Percentiles rank a stretch among this genome's conserved stretches.
These are phyloP conservation scores for Dipodomys stephensi DNA, from an alignment of 2,113 vertebrate genomes.

Conservation along the genomic window DNA sequence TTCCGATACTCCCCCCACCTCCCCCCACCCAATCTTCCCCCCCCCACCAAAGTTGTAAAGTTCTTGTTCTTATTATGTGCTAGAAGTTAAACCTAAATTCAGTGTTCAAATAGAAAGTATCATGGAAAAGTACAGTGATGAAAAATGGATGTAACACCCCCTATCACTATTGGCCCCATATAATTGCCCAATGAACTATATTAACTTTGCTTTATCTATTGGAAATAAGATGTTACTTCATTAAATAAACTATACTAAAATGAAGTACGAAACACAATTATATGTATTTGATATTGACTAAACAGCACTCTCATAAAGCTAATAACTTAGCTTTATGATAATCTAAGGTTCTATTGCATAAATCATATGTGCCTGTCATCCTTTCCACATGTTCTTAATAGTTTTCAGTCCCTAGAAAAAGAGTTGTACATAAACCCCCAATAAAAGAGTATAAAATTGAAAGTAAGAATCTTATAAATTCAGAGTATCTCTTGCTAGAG, in stretches of 20 bases:
- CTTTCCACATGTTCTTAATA: background rate
- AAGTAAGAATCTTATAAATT: background rate
- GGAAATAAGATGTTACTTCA: background rate
- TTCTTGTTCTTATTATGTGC: background rate
- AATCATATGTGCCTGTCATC: background rate
- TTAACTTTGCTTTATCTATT: background rate
- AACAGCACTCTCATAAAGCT: background rate
- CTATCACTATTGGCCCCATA: background rate
- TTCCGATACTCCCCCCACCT: no score
- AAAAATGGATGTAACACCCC: background rate
- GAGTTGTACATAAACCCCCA: background rate
- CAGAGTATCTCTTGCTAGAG: background rate
- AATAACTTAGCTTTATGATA: background rate
- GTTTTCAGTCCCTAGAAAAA: background rate
- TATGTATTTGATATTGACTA: background rate
- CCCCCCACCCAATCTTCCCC: no score
- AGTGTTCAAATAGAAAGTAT: background rate
- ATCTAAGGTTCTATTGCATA: background rate
- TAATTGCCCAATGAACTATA: background rate
- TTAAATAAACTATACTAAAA: background rate
- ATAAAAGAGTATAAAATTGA: background rate
- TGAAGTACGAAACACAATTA: background rate
- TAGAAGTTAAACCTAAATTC: background rate
- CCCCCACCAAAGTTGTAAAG: no score
- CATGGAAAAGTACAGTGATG: background rate